phyloP scores from a whole-genome alignment of 1,140 invertebrate species.

The Trinorchestia longiramus region DNA sequence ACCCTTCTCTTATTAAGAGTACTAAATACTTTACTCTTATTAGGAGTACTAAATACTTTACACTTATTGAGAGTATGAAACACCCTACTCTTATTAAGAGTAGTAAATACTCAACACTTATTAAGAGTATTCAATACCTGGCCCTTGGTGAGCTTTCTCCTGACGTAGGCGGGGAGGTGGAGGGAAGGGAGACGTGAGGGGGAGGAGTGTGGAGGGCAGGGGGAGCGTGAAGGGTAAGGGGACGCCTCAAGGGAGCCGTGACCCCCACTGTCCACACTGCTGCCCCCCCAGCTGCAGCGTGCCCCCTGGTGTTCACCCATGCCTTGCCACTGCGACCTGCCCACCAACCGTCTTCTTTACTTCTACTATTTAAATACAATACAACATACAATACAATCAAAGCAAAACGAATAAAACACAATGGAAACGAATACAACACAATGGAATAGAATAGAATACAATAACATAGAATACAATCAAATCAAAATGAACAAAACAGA shows the following conservation, averaged over 20 bases:
- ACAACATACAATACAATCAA: too few relatives aligned
- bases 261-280: not conserved
- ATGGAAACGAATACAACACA: too few relatives aligned
- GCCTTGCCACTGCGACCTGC: not conserved
- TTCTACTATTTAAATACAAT: too few relatives aligned
- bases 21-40: too few relatives aligned
- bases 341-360: not conserved
- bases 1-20: too few relatives aligned
- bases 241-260: not conserved
- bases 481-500: slow-evolving; percentile 51
- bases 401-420: too few relatives aligned
- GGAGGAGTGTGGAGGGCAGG: not conserved
- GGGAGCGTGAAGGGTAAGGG: too few relatives aligned
- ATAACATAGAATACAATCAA: not conserved
- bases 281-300: not conserved
- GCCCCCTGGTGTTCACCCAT: not conserved
- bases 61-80: too few relatives aligned
- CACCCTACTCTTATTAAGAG: too few relatives aligned
- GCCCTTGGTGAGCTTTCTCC: not conserved
- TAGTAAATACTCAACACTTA: too few relatives aligned
- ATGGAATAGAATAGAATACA: slow-evolving; percentile 18
- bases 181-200: not conserved
- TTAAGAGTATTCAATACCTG: too few relatives aligned
- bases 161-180: slow-evolving; percentile 38
- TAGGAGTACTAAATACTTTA: too few relatives aligned